Base-by-base conservation (phyloP, 2,888 invertebrate species). In the Polietes domitor region DNA sequence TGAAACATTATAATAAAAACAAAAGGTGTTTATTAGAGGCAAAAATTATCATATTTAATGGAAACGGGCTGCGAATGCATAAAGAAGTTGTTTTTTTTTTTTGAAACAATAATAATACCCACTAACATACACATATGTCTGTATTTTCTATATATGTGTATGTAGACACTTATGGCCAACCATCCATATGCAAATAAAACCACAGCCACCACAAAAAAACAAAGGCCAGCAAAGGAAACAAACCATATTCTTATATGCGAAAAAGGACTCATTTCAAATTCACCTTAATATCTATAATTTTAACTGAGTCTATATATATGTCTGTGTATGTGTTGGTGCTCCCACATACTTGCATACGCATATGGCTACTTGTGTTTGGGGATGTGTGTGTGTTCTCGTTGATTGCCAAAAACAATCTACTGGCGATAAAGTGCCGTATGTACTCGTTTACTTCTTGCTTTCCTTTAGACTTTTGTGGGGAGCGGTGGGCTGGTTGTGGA, bases 21-120 rank as follows among this genome's bases (percentile, higher is more conserved):
- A 75, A 21, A 74, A 80, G 63, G 77, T 83, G 80, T 80, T 83
- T 80, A 80, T 83, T 83, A 43, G 63, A 70, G 61, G 50, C n/a
- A n/a, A n/a, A 83, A 83, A 83, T 83, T 80, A 83, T 80, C 73
- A 83, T 80, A 80, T 80, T 77, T 75, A 68, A 68, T 43, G 68
- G 43, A 21, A 43, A 10, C 47, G 53, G 63, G 43, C 68, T 47
- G 68, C 47, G 41, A 71, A 63, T 50, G 37, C 74, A 65, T 55
- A 80, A 55, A 37, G 32, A 24, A 55, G 58, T 7, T 55, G 19
- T 55, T 55, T 4, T 19, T 12, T 28, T 63, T 37, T 28, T 2
- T 37, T 17, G n/a, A 63, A 63, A 63, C 2, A 26, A 58, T 26
- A 26, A 58, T 58, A 58, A 24, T 24, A 58, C 24, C 26, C 5